Conservation (phyloP, 1,140 invertebrate species). For the Forficula auricularia region DNA sequence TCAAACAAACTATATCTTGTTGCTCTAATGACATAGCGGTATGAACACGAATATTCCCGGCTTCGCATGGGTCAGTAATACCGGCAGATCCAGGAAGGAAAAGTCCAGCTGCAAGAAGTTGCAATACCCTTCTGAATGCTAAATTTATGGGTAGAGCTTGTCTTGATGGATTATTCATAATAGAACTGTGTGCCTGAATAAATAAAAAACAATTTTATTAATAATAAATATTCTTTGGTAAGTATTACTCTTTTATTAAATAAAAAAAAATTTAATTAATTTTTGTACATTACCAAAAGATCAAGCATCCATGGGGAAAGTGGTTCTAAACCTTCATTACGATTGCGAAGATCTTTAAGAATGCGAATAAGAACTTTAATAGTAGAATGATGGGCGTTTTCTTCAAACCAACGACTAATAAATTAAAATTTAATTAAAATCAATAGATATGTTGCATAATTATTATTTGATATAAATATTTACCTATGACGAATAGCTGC, state of each 20-base stretch:
- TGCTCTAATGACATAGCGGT: conserved; percentile 83
- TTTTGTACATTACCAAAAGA: conserved; percentile 41
- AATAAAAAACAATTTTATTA: conserved; percentile 2
- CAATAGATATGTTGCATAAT: background rate
- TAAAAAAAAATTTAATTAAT: background rate
- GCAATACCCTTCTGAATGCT: conserved; percentile 65
- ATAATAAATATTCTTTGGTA: conserved; percentile 5
- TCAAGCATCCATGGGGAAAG: conserved; percentile 94
- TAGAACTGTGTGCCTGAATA: conserved; percentile 73
- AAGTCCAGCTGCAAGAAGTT: conserved; percentile 79
- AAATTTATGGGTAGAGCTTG: conserved; percentile 83
- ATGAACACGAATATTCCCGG: conserved; percentile 73
- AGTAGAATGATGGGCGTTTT: conserved; percentile 92
- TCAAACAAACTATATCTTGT: conserved; percentile 83
- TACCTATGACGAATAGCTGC: conserved; percentile 77
- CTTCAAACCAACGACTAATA: conserved; percentile 87
- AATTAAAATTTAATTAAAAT: too few relatives aligned
- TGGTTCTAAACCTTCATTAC: conserved; percentile 78
- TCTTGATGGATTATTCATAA: conserved; percentile 87
- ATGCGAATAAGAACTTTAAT: conserved; percentile 90
- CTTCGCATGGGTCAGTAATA: conserved; percentile 86
- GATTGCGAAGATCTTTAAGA: conserved; percentile 69
- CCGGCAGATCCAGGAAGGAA: conserved; percentile 86
- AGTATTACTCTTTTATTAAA: background rate
- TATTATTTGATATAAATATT: background rate